A percentile compares a stretch with the other conserved stretches of the same genome.
Conservation (phyloP, 35 echinoderm and acorn worm species). For the Lytechinus variegatus region DNA sequence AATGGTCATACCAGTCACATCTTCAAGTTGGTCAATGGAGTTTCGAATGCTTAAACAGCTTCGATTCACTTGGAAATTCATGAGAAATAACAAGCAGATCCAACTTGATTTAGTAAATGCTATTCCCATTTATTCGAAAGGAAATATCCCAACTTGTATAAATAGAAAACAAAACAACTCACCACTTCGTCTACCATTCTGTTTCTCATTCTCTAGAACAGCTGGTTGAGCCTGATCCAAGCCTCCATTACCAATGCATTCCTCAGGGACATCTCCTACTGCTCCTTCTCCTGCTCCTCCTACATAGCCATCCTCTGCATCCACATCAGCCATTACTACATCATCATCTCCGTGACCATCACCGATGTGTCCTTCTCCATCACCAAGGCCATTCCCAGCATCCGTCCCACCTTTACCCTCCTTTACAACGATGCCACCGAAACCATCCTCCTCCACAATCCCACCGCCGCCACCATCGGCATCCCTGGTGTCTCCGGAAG, state of each 20-base stretch:
- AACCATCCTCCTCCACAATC: neutral
- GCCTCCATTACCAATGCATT: neutral
- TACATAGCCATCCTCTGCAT: constrained; percentile 10
- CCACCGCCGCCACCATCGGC: neutral
- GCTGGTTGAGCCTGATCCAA: constrained; percentile 26
- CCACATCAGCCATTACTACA: neutral
- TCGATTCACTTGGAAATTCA: neutral
- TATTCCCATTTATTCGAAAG: too few relatives aligned
- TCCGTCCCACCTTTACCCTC: neutral
- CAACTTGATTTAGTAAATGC: neutral
- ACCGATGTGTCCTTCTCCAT: neutral
- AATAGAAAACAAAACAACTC: neutral
- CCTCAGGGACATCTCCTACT: neutral
- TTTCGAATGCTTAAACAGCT: neutral
- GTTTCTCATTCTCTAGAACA: constrained; percentile 25
- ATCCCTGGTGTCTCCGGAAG: neutral
- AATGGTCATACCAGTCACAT: neutral
- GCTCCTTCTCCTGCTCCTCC: neutral
- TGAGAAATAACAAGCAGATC: neutral
- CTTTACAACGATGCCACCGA: neutral
- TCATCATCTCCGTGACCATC: neutral
- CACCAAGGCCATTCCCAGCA: neutral
- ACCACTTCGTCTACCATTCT: neutral
- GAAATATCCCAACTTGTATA: too few relatives aligned
- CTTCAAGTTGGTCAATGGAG: neutral